Base-by-base conservation (phyloP, 2,888 invertebrate species). In the Barypeithes pellucidus region DNA sequence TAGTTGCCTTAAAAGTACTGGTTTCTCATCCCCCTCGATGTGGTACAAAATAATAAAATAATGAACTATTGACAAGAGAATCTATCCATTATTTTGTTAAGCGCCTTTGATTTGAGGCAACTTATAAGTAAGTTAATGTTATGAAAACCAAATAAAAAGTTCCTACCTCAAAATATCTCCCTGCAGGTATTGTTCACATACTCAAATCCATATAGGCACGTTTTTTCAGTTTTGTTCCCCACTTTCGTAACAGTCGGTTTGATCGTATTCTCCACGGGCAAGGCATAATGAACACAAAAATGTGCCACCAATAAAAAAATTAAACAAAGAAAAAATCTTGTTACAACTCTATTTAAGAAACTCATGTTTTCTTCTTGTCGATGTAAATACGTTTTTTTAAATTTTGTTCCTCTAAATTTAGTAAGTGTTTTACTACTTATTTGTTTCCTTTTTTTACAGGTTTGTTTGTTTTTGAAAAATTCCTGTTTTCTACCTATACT, bases 151-250 rank as follows among this genome's bases (percentile, higher is more conserved):
- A 29, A 9, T 29, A 4, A 29, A 4, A 29, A 29, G 5, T 29
- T 29, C 29, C 75, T 54, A 77, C 77, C 70, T 77, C 73, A 77
- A 62, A 77, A 79, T 75, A 79, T 79, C 41, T 79, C 79, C 65
- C 67, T 77, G 67, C 79, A 79, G 9, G 75, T 75, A 33, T 77
- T 78, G 67, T 79, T 79, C 65, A 77, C 76, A 18, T 65, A 62
- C 65, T 79, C 79, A 66, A 79, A 79, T 29, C 79, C 79, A 65
- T 78, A 79, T 54, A 79, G 59, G 65, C 79, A 79, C 43, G 73
- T 24, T 11, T 72, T 76, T 45, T 75, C 62, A 7, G 66, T 73
- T 54, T 47, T 45, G 36, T 70, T 68, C 2, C 47, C 73, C 43
- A 67, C 59, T 39, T 67, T 66, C 1, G 66, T 59, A 11, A 69